Evolutionary conservation across 2,888 invertebrate genomes (phyloP), one percentile per base, ranked within the genome.

Genomic region (Mesorhabditis spiculigera): DNA sequence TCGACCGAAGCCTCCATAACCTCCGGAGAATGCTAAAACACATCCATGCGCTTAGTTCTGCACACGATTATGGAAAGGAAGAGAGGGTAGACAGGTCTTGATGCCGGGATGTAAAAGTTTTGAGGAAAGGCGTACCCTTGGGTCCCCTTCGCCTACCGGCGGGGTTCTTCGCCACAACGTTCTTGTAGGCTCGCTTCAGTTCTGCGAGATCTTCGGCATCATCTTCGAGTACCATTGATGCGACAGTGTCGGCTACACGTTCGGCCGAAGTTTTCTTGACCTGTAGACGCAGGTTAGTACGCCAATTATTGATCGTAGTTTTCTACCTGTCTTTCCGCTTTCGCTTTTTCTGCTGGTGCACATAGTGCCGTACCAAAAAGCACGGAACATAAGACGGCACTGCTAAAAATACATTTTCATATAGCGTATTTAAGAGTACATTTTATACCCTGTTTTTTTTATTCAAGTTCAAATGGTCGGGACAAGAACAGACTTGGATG

Each of bases 71-170:
- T 28, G 28, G 28, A 28, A 28, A 28, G 28, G 28, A 28, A 28
- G 28, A 28, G 28, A 28, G 28, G 28, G 28, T 28, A 28, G 28
- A 28, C 28, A 28, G 28, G 28, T 28, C 28, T 28, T 28, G 28
- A 28, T 28, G 28, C 28, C 28, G 28, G 28, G 28, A 28, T 28
- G 28, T 28, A 28, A 28, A 28, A 28, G 28, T 28, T 28, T 28
- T 28, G 28, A 28, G 28, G 28, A 28, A 28, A 28, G 28, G 28
- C 58, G 10, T 50, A 50, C 58, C 58, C 58, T 50, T 50, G 58
- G 58, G 58, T n/a, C 58, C 58, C 58, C 58, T 50, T 50, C 58
- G 58, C 58, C 58, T 50, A 50, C 58, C 58, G 58, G 58, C 58
- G 58, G 58, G 58, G 58, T 50, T 50, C 58, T 50, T 50, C 58